Base-by-base conservation (phyloP, 2,797 vertebrate species). In the Brachyrhaphis roseni region DNA sequence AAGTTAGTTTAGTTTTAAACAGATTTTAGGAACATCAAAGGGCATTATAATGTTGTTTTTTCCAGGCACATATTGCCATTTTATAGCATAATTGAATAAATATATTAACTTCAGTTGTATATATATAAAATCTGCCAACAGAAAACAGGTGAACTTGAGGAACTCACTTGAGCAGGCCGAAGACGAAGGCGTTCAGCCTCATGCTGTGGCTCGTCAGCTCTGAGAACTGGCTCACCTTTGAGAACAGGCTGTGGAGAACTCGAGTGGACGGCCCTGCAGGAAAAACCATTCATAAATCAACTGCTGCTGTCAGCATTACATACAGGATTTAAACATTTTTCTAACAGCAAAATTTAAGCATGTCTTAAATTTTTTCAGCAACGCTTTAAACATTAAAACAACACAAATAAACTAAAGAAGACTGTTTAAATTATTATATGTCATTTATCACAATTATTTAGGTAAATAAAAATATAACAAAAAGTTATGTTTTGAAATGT, bases 141-240 rank as follows among this genome's bases (percentile, higher is more conserved):
- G 10, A 64, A 66, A 39, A 39, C 31, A 28, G 43, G 39, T 3
- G 39, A 45, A 59, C 49, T 53, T 26, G 39, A 43, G 26, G 66
- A 46, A 86, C 98, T 97, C 88, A 99, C 98, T 99, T 99, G 84
- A 99, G 97, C 59, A 99, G 96, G 77, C 98, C 98, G 0, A 99
- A 97, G 95, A 99, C 95, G 95, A 99, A 99, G 6, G 98, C 97
- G 0, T 99, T 98, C 92, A 99, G 97, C 80, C 98, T 97, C 97
- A 98, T 98, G 85, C 89, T 96, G 91, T 97, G 97, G 86, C 94
- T 98, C 78, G 94, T 97, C 88, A 99, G 96, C 92, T 99, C 98
- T 0, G 96, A 96, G 91, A 95, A 98, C 86, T 99, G 97, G 94
- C 96, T 98, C 91, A 99, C 96, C 85, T 98, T 98, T 45, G 96